Base-by-base conservation (phyloP, 2,888 invertebrate species). In the Cephus rjabovi region DNA sequence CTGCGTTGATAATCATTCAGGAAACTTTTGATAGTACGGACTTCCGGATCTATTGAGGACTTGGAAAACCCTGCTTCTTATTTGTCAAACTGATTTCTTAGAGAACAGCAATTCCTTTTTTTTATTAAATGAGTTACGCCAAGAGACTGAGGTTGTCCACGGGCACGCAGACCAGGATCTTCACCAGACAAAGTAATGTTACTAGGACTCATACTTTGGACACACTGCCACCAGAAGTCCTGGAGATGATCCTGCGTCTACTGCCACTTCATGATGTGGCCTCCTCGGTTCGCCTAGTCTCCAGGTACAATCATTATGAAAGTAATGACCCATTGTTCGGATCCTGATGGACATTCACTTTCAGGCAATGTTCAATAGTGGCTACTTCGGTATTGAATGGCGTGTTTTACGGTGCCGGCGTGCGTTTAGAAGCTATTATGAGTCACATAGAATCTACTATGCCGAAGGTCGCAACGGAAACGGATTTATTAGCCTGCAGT, bases 221-320 rank as follows among this genome's bases (percentile, higher is more conserved):
- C 30, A 86, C 81, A 6, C 84, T 91, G 35, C 91, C 91, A 1
- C 89, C 89, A 11, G 91, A 91, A 84, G 85, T 91, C 31, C 81
- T 91, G 73, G 90, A 91, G 77, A 88, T 88, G 86, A 86, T 91
- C 33, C 78, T 91, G 9, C 84, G 86, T 6, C 82, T 90, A 30
- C 76, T 91, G 56, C 87, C 90, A 4, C 82, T 88, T 69, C 85
- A 85, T 11, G 87, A 89, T 12, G 86, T 91, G 12, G 86, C 91
- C 12, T 82, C 84, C 4, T 82, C 85, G 15, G 82, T 91, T 76
- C 89, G 91, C 37, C 82, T 90, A 35, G 89, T 91, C 37, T 91
- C 90, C 79, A 90, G 87, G 90, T 91, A 82, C 77, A 35, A 68
- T 56, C 56, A 56, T 6, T 56, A 56, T 56, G 23, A 56, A 56